Base-by-base conservation (phyloP, 2,113 vertebrate genomes). In the Petrocephalus microphthalmus region DNA sequence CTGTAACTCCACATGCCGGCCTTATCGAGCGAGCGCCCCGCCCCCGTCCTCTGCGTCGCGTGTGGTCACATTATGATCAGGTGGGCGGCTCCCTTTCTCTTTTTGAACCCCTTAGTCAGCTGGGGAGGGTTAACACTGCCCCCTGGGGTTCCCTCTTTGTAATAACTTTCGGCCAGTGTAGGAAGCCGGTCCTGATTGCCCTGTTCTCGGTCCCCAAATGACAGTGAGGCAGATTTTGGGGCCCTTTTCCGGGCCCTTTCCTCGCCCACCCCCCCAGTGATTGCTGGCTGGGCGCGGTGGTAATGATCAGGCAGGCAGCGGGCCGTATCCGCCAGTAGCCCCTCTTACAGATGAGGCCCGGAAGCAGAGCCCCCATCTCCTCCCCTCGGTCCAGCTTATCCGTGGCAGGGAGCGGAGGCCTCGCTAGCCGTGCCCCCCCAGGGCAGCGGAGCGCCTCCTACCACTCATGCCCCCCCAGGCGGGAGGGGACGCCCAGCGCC, bases 51-150 rank as follows among this genome's bases (percentile, higher is more conserved):
- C 60, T 22, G 88, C 56, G 60, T 84, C 85, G 60, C 22, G 42
- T 64, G 49, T 84, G 53, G 82, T 87, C 56, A 64, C 88, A 85
- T 71, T 51, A 88, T 85, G 53, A 85, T 67, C 56, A 83, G 87
- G 78, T 47, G 37, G 74, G 78, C 42, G 15, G 42, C n/a, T 45
- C 20, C 20, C 60, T 37, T 88, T 22, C 87, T 22, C 87, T 13
- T 84, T 22, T 84, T 57, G 20, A 82, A 60, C 53, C 33, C 42
- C 20, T 56, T 37, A 84, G 42, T 57, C 74, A 37, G 20, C 74
- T 42, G 71, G 45, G 29, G 81, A 25, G 52, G 51, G 52, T 64
- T 51, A 83, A 42, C 33, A 29, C 47, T 71, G 86, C 86, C 60
- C 86, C 86, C 57, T 71, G 86, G 87, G 49, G 74, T 10, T 25